Percentiles rank a stretch among this genome's conserved stretches.
Evolutionary conservation across 2,888 invertebrate genomes (phyloP).

Genomic region (Drepanosiphum platanoidis): DNA sequence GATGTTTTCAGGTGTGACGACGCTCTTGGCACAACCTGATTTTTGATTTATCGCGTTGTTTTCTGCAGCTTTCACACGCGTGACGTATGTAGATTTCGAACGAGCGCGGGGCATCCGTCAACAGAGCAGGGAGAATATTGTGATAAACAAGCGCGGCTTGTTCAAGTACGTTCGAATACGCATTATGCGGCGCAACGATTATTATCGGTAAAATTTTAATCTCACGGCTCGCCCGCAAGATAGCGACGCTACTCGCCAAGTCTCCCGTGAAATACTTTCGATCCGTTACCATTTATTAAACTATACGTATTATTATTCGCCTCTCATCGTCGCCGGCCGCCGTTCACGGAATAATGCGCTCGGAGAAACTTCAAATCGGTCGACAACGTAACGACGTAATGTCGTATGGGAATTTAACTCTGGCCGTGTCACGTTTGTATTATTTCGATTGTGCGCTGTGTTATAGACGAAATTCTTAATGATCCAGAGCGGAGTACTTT

Average conservation of each 20-base stretch:
- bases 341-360: neutral
- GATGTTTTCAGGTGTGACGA: neutral
- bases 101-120: neutral
- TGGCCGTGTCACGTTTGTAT: neutral
- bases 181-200: neutral
- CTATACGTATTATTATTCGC: too few relatives aligned
- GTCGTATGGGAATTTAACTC: neutral
- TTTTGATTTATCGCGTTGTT: slow-evolving; percentile 29
- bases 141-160: neutral
- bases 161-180: neutral
- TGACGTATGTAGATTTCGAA: neutral
- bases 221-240: neutral
- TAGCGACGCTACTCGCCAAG: neutral
- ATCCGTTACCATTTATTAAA: neutral
- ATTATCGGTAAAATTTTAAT: neutral
- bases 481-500: neutral
- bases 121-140: neutral
- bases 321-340: neutral
- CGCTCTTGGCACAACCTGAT: slow-evolving; percentile 1
- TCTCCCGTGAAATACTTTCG: neutral
- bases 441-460: neutral
- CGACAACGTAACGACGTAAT: neutral
- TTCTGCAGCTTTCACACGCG: neutral
- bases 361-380: neutral
- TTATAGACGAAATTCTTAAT: neutral